These are phyloP conservation scores for Gavialis gangeticus DNA, from an alignment of 2,113 vertebrate genomes.

Conservation along the genomic window DNA sequence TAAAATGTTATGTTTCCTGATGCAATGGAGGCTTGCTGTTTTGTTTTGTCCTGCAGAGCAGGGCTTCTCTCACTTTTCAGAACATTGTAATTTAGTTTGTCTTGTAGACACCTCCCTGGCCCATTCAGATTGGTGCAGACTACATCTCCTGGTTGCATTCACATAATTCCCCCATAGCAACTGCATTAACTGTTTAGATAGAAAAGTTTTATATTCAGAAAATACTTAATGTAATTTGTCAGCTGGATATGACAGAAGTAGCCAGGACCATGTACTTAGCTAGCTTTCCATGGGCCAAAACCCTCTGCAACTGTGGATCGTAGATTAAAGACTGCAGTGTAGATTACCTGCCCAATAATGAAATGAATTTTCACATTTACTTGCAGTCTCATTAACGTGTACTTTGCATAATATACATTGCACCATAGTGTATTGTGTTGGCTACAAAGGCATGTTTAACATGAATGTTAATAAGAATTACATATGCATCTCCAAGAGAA, in stretches of 20 bases:
- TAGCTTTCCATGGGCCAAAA: background rate
- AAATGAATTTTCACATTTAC: background rate
- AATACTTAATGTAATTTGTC: background rate
- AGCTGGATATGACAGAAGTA: background rate
- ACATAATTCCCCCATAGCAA: background rate
- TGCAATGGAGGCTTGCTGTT: conserved; percentile 41
- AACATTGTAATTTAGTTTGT: background rate
- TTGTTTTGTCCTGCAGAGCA: background rate
- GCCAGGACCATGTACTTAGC: background rate
- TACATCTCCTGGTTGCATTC: background rate
- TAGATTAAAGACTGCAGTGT: no score
- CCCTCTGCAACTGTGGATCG: background rate
- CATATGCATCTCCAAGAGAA: background rate
- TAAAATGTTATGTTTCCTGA: conserved; percentile 51
- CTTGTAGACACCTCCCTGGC: background rate
- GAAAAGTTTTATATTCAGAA: background rate
- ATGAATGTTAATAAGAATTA: background rate
- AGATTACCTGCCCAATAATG: background rate
- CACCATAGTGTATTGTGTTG: background rate
- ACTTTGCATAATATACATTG: background rate
- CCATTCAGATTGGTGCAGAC: background rate
- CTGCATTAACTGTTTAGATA: background rate
- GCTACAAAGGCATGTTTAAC: background rate
- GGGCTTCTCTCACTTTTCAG: background rate
- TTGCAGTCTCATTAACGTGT: background rate